These are phyloP conservation scores for Mesaphorura yosii DNA, from an alignment of 1,140 invertebrate genomes.

Conservation along the genomic window DNA sequence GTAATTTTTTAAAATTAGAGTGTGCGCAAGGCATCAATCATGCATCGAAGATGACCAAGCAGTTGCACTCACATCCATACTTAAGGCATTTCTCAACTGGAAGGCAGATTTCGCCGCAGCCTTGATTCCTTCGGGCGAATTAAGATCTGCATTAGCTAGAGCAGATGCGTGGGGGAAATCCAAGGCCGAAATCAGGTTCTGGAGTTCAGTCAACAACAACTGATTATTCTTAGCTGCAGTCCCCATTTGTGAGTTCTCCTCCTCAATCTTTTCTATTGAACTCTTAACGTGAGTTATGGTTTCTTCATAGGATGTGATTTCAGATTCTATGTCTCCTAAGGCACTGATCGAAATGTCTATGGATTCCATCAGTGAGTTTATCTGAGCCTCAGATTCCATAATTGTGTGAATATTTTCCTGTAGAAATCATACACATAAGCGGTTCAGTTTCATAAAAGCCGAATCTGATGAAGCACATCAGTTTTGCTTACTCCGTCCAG, in stretches of 20 bases:
- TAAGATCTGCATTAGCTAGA: constrained; percentile 63
- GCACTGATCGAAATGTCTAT: constrained; percentile 66
- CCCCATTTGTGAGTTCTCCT: constrained; percentile 80
- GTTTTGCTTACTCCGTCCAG: constrained; percentile 59
- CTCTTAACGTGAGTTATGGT: constrained; percentile 66
- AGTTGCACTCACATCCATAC: constrained; percentile 15
- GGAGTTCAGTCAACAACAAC: constrained; percentile 62
- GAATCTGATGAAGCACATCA: too few species aligned
- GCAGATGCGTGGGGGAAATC: constrained; percentile 60
- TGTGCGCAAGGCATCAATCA: background rate
- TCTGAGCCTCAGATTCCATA: constrained; percentile 67
- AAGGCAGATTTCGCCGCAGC: constrained; percentile 56
- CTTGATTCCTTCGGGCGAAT: constrained; percentile 56
- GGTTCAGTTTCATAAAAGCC: background rate
- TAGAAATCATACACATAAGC: constrained; percentile 2
- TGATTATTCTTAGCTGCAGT: constrained; percentile 74
- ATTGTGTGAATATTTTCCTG: constrained; percentile 76
- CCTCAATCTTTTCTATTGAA: constrained; percentile 78
- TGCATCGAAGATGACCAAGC: background rate
- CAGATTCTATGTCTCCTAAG: constrained; percentile 59
- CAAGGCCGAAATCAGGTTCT: constrained; percentile 65
- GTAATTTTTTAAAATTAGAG: background rate
- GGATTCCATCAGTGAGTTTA: constrained; percentile 70
- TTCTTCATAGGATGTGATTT: constrained; percentile 63
- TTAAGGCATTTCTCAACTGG: constrained; percentile 22